Percentiles rank a stretch among this genome's conserved stretches.
phyloP scores from a whole-genome alignment of 2,888 invertebrate species.

The Rotaria socialis region DNA sequence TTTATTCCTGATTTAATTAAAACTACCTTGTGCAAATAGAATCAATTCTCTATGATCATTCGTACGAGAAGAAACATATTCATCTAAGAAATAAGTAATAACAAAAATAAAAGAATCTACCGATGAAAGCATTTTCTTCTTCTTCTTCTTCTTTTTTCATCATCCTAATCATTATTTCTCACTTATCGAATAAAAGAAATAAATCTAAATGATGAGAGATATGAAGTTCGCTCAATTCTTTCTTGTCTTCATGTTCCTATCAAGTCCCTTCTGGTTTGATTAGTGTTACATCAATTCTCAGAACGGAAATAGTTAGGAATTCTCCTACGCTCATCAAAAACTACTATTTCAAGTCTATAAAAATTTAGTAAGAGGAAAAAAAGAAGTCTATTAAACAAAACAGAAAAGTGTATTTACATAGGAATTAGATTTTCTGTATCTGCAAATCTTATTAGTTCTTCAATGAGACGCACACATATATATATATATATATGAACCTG shows the following conservation, averaged over 20 bases:
- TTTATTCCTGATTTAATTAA: not conserved
- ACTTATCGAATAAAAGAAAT: not conserved
- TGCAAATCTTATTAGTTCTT: too few species aligned
- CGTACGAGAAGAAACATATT: not conserved
- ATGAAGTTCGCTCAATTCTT: not conserved
- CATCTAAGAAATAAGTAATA: not conserved
- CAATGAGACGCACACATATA: too few species aligned
- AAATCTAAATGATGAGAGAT: not conserved
- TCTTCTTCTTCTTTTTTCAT: not conserved
- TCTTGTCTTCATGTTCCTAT: not conserved
- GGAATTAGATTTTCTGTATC: too few species aligned
- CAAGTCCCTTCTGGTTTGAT: not conserved
- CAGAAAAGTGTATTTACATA: too few species aligned
- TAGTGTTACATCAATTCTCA: not conserved
- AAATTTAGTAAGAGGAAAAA: too few species aligned
- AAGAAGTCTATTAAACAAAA: too few species aligned
- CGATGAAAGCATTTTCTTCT: not conserved
- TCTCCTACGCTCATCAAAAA: not conserved
- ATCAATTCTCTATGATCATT: not conserved
- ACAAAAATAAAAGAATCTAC: not conserved
- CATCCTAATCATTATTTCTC: not conserved
- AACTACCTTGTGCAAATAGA: not conserved
- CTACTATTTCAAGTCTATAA: too few species aligned
- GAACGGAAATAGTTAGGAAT: not conserved
- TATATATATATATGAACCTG: too few species aligned